Evolutionary conservation across 2,797 vertebrate species (phyloP), one percentile per base, ranked within the genome.

Genomic region (Graptemys geographica): DNA sequence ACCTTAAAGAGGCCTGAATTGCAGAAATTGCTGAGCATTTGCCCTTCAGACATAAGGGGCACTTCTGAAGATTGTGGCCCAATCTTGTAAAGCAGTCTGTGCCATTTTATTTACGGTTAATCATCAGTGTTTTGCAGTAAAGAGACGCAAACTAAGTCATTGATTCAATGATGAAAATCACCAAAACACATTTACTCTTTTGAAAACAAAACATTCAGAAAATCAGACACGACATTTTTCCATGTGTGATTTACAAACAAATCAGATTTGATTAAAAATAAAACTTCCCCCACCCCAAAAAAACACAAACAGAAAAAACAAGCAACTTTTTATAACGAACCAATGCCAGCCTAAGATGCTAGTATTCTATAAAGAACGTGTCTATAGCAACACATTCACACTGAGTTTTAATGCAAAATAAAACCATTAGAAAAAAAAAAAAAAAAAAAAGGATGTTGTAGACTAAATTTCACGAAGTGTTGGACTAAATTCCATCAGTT

Each of bases 51-150:
- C 56, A 74, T 55, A 6, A 87, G n/a, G n/a, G 0, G 76, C 5
- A 0, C 41, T 82, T 27, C 0, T 56, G 51, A 53, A n/a, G n/a
- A 15, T 37, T 6, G 21, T 74, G 31, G 56, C 13, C 11, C 15
- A 2, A 1, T 11, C 0, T 4, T 1, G 33, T 18, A 8, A 80
- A 47, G 65, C 52, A 2, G 1, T 1, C 12, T 0, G 2, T 2
- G 37, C 8, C 4, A 1, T 19, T 12, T 37, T 62, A 0, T 28
- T n/a, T 2, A 2, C 56, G 18, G 41, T 56, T 2, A 47, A 41
- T 56, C 84, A 52, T 53, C 21, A 0, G 51, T 12, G 37, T 3
- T 81, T 72, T 23, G 87, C 87, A 88, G 55, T 31, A 4, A 53
- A 49, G n/a, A 47, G 27, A 78, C 8, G 11, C 10, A 4, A 78